phyloP scores from a whole-genome alignment of 2,888 invertebrate genomes.

The Pristionchus entomophagus region DNA sequence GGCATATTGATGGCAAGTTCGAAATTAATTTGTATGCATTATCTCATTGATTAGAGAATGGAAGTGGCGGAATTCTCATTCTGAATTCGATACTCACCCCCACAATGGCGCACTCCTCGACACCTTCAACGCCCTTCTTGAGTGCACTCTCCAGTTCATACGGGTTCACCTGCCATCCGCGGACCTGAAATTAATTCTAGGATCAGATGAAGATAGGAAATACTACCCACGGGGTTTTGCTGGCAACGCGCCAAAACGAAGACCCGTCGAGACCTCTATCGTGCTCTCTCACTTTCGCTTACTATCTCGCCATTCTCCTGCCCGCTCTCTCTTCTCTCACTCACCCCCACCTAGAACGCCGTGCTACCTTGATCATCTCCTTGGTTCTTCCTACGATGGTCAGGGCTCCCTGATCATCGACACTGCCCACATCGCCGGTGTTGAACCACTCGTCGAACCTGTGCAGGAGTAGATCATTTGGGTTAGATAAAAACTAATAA shows the following conservation, averaged over 20 bases:
- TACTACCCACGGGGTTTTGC: no score
- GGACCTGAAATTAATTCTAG: conserved; percentile 23
- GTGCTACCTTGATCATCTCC: conserved; percentile 63
- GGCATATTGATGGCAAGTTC: no score
- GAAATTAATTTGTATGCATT: neutral
- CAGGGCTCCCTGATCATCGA: conserved; percentile 45
- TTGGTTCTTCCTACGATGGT: conserved; percentile 59
- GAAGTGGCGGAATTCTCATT: neutral
- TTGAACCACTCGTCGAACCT: conserved; percentile 50
- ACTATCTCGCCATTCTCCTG: no score
- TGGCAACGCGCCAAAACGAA: no score
- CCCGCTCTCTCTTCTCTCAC: no score
- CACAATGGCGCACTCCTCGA: conserved; percentile 59
- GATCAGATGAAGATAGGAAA: neutral
- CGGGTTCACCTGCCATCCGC: conserved; percentile 56
- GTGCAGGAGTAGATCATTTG: neutral
- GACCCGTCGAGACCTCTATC: no score
- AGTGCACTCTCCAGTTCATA: conserved; percentile 61
- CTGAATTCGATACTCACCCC: conserved; percentile 20
- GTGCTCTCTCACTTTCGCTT: no score
- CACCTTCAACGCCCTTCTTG: conserved; percentile 43
- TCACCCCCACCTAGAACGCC: no score
- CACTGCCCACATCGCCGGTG: conserved; percentile 52
- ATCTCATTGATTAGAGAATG: neutral
- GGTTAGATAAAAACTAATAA: neutral